Conservation (phyloP, 2,113 vertebrate species). For the Albula goreensis region DNA sequence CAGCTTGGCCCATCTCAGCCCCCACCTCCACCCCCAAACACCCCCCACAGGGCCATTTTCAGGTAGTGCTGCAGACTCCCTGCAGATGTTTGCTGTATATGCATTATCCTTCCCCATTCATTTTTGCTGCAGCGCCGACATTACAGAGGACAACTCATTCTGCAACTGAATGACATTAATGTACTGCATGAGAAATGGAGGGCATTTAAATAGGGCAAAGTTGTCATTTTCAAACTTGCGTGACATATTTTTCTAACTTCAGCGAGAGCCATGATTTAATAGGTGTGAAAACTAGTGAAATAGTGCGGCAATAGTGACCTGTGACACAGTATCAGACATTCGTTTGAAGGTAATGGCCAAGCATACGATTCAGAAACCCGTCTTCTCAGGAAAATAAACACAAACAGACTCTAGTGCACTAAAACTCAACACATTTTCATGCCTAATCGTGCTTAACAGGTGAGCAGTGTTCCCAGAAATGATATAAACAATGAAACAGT, state of each 20-base stretch:
- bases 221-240: slow-evolving; percentile 7
- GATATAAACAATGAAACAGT: background rate
- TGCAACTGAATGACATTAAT: slow-evolving; percentile 19
- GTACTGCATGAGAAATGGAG: background rate
- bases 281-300: background rate
- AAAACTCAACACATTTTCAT: background rate
- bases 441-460: background rate
- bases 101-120: slow-evolving; percentile 38
- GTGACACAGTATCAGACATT: background rate
- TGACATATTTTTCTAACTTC: background rate
- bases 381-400: background rate
- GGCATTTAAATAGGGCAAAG: slow-evolving; percentile 2
- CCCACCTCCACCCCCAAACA: slow-evolving; percentile 6
- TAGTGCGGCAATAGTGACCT: background rate
- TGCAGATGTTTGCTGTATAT: slow-evolving; percentile 18
- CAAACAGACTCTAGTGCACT: background rate
- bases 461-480: background rate
- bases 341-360: background rate
- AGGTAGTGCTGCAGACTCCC: slow-evolving; percentile 34
- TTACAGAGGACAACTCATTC: slow-evolving; percentile 24
- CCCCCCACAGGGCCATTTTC: slow-evolving; percentile 29
- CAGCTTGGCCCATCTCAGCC: slow-evolving; percentile 24
- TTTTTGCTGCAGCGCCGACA: slow-evolving; percentile 15
- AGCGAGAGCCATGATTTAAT: background rate
- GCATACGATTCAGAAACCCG: background rate